Percentiles rank a stretch among this genome's conserved stretches.
phyloP scores from a whole-genome alignment of 2,113 vertebrate species.

The Coracopsis vasa region DNA sequence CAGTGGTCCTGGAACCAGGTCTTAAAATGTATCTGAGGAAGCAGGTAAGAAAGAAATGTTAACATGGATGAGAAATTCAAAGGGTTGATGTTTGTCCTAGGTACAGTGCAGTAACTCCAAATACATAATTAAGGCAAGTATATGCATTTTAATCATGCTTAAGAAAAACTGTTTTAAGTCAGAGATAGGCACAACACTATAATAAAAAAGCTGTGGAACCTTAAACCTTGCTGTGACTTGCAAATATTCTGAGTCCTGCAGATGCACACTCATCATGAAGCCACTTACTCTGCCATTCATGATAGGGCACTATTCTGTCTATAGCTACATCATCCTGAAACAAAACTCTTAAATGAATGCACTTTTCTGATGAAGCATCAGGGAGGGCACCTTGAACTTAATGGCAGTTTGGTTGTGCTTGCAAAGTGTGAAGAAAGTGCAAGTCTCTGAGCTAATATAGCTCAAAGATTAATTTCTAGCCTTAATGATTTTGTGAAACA shows the following conservation, averaged over 20 bases:
- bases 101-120: neutral
- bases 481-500: conserved; percentile 63
- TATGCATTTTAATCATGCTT: neutral
- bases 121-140: neutral
- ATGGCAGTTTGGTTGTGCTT: conserved; percentile 61
- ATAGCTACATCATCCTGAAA: neutral
- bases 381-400: conserved; percentile 67
- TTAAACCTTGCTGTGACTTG: neutral
- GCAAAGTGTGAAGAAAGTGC: conserved; percentile 64
- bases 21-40: neutral
- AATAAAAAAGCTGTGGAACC: neutral
- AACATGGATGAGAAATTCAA: neutral
- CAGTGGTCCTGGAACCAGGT: neutral
- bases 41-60: neutral
- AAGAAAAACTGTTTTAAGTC: neutral
- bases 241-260: neutral
- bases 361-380: conserved; percentile 36
- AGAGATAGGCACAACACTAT: neutral
- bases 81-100: neutral
- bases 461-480: conserved; percentile 67
- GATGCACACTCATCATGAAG: neutral
- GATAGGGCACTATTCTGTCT: neutral
- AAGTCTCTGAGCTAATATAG: conserved; percentile 64
- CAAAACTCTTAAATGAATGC: conserved; percentile 24
- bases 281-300: neutral